Conservation (phyloP, 2,797 vertebrate genomes). For the Enteromius fasciolatus region DNA sequence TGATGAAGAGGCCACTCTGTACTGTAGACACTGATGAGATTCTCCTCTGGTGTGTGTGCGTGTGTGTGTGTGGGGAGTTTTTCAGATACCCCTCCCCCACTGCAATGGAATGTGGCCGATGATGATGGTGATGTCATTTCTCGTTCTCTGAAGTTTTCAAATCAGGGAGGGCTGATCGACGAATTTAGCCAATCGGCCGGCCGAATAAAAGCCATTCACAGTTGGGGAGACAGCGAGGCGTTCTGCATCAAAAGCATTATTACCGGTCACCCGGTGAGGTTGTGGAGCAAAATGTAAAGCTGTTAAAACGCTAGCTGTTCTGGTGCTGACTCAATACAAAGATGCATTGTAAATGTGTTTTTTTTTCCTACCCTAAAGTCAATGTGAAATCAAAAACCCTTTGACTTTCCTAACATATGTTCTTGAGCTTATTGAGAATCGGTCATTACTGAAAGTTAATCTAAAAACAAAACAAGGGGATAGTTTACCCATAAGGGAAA, state of each 20-base stretch:
- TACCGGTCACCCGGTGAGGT: slow-evolving; percentile 45
- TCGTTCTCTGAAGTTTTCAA: slow-evolving; percentile 71
- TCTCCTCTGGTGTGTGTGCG: slow-evolving; percentile 39
- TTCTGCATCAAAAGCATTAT: slow-evolving; percentile 61
- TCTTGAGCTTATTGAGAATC: background rate
- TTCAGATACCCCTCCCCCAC: slow-evolving; percentile 63
- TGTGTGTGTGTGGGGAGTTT: slow-evolving; percentile 51
- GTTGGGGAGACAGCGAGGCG: slow-evolving; percentile 69
- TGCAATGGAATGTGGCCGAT: slow-evolving; percentile 77
- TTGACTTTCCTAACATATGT: background rate
- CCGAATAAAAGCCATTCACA: slow-evolving; percentile 71
- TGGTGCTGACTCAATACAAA: slow-evolving; percentile 44
- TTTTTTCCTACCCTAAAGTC: background rate
- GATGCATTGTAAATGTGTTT: slow-evolving; percentile 20
- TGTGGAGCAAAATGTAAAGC: slow-evolving; percentile 32
- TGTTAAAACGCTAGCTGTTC: slow-evolving; percentile 50
- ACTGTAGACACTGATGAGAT: slow-evolving; percentile 61
- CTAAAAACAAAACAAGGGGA: background rate
- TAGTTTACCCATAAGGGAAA: background rate
- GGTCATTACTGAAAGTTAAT: background rate
- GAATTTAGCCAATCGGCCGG: slow-evolving; percentile 49
- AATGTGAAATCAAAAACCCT: slow-evolving; percentile 6
- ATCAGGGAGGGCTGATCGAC: slow-evolving; percentile 54
- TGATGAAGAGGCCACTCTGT: slow-evolving; percentile 72
- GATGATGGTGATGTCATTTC: slow-evolving; percentile 80